A percentile compares a stretch with the other conserved stretches of the same genome.
Evolutionary conservation across 2,888 invertebrate genomes (phyloP).

Genomic region (Agelastica alni): DNA sequence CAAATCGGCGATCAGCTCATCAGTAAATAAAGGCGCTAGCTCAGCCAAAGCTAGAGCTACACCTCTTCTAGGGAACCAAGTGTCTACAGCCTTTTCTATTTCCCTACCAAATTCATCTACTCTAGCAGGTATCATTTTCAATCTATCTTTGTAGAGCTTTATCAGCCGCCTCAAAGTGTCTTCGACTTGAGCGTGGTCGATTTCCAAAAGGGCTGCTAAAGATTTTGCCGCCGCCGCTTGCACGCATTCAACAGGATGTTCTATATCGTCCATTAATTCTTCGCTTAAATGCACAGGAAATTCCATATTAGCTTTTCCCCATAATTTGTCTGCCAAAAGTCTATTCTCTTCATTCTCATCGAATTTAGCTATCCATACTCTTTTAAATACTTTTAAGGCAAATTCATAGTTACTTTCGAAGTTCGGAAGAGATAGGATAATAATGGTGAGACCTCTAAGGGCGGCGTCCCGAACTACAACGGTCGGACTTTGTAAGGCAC

Average conservation of each 20-base stretch:
- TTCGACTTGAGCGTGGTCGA: conserved; percentile 61
- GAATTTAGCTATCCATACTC: conserved; percentile 83
- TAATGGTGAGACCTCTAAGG: conserved; percentile 70
- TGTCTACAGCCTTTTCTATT: conserved; percentile 82
- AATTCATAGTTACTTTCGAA: conserved; percentile 64
- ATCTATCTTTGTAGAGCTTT: conserved; percentile 73
- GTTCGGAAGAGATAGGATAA: conserved; percentile 66
- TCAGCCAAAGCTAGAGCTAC: conserved; percentile 81
- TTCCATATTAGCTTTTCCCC: conserved; percentile 62
- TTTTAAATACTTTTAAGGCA: conserved; percentile 66
- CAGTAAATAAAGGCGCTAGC: conserved; percentile 73
- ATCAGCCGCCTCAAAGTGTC: conserved; percentile 68
- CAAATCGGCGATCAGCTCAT: conserved; percentile 69
- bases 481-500: conserved; percentile 74
- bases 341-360: conserved; percentile 78
- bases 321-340: conserved; percentile 64
- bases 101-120: conserved; percentile 92
- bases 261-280: conserved; percentile 70
- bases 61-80: conserved; percentile 89
- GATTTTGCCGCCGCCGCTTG: conserved; percentile 83
- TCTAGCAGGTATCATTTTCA: conserved; percentile 80
- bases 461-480: conserved; percentile 80
- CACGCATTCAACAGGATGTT: conserved; percentile 80
- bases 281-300: conserved; percentile 60
- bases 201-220: conserved; percentile 69